Base-by-base conservation (phyloP, 2,888 invertebrate species). In the Leucophenga montana region DNA sequence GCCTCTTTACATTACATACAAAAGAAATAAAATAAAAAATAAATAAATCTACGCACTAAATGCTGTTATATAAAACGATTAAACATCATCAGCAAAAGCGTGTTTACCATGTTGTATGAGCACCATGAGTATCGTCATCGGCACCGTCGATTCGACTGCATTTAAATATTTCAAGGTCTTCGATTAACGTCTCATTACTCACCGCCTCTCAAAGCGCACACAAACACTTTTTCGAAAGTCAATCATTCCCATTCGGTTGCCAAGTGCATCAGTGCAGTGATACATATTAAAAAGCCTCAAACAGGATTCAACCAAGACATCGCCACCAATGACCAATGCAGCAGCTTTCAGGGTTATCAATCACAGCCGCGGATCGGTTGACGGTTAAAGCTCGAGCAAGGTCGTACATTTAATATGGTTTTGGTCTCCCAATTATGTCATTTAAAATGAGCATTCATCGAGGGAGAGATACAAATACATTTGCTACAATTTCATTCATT, bases 11-110 rank as follows among this genome's bases (percentile, higher is more conserved):
- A 11, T 22, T 14, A 56, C 9, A n/a, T n/a, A n/a, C 14, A 14
- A 18, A 16, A 27, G n/a, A n/a, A n/a, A n/a, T n/a, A n/a, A n/a
- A n/a, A n/a, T n/a, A n/a, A n/a, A n/a, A n/a, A n/a, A n/a, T n/a
- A n/a, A n/a, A n/a, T n/a, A n/a, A n/a, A 56, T 56, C 18, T 18
- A 14, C 14, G 22, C 22, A 18, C 56, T 56, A 14, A n/a, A 3
- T 61, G 18, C n/a, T 33, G 13, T 61, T 61, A 44, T 61, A 39
- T 61, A 61, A 61, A 61, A 18, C 20, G 9, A 13, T 61, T 11
- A 54, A 53, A 53, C 53, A 2, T 14, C 6, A 53, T 14, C 20
- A 53, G 8, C 18, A 16, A 57, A 27, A 57, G 13, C 57, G 14
- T 53, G 9, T 16, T 11, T 20, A 39, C 11, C 39, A 39, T 8